phyloP scores from a whole-genome alignment of 1,140 invertebrate genomes.

The Antheraea pernyi region DNA sequence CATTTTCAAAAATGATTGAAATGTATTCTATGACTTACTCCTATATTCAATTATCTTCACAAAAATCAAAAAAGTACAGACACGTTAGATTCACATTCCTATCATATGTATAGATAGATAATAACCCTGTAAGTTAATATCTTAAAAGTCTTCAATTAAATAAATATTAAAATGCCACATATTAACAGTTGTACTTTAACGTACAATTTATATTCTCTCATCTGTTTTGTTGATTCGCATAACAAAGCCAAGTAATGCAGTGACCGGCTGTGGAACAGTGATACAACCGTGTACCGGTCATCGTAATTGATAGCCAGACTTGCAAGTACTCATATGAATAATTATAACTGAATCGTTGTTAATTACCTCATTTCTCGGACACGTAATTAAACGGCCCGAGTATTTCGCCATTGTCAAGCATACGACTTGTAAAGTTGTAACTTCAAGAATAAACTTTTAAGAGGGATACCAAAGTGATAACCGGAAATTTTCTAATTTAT shows the following conservation, averaged over 20 bases:
- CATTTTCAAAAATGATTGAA: no score
- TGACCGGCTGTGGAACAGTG: not conserved
- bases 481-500: no score
- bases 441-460: not conserved
- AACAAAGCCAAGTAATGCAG: conserved; percentile 1
- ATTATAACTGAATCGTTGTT: conserved; percentile 57
- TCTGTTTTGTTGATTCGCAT: not conserved
- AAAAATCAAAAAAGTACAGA: no score
- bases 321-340: conserved; percentile 51
- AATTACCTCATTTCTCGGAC: conserved; percentile 41
- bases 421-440: not conserved
- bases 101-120: no score
- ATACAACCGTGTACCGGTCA: conserved; percentile 52
- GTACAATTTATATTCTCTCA: not conserved
- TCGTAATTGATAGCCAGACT: conserved; percentile 61
- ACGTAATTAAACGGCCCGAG: conserved; percentile 51
- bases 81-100: no score
- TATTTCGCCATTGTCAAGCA: conserved; percentile 33
- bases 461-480: not conserved
- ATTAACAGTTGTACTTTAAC: not conserved
- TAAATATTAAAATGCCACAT: no score
- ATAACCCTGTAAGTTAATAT: no score
- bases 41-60: no score
- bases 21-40: no score
- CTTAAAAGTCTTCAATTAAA: no score